Base-by-base conservation (phyloP, 1,140 invertebrate genomes). In the Mizuhopecten yessoensis region DNA sequence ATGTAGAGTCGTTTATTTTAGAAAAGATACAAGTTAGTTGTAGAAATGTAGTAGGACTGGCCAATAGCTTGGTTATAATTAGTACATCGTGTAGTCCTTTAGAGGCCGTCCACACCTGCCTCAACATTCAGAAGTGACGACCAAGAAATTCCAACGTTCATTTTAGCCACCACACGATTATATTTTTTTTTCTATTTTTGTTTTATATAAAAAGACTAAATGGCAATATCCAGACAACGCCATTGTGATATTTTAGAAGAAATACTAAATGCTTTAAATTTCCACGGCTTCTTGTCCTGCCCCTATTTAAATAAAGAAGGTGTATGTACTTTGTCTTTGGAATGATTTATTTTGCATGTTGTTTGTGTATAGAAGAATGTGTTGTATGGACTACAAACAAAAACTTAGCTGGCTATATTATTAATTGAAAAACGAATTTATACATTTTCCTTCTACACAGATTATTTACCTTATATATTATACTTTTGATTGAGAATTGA, bases 311-410 rank as follows among this genome's bases (percentile, higher is more conserved):
- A 75, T 75, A 75, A 75, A 75, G 57, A 75, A 75, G 57, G 89
- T 90, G 87, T 90, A 90, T 90, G 57, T 75, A 75, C 29, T 75
- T 29, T 75, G 89, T 90, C 45, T 87, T 90, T 86, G 87, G 23
- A 86, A 86, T 87, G 49, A 39, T 29, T 89, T 45, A n/a, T 87
- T 90, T 90, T 90, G 89, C 89, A 90, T 90, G 89, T 90, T 45
- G 45, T 88, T 29, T 91, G 90, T 91, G 87, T 86, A 88, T 86
- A 75, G 75, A 91, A 36, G 57, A 75, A 86, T 87, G 45, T 90
- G 86, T 75, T 75, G 57, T 75, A 91, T 90, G 33, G 17, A 42
- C 33, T 88, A 36, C 90, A 45, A 39, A 36, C 33, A 90, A 34
- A 87, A 86, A 42, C 39, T 36, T 39, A 49, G 36, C 42, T 29